Evolutionary conservation across 2,888 invertebrate genomes (phyloP), one percentile per base, ranked within the genome.

Genomic region (Salpingus planirostris): DNA sequence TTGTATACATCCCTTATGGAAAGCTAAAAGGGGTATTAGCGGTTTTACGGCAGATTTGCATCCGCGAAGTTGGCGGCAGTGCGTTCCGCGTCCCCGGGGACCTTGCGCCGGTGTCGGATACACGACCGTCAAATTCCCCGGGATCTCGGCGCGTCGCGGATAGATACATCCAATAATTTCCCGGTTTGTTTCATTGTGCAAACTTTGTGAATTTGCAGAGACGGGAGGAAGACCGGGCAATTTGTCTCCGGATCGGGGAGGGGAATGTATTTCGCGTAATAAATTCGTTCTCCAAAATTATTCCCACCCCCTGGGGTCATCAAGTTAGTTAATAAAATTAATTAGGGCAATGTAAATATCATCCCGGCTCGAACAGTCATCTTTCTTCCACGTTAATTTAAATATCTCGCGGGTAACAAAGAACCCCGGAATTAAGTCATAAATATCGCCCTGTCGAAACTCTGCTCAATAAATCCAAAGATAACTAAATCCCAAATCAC

Each of bases 391-490:
- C 43, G 48, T 53, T 55, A 52, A 55, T 56, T 55, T 57, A 50
- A 57, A 57, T 55, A 52, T 53, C 50, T 46, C 33, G 31, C n/a
- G 37, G 40, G 51, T 52, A 55, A 57, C 57, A 56, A 59, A 59
- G 55, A 54, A 59, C 52, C 51, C 47, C n/a, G n/a, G 55, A 59
- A 59, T 59, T 58, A 55, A 55, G 52, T 57, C 47, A 62, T 62
- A 62, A 60, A 62, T 61, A 62, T 57, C 57, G 56, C 46, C 38
- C 52, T 57, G 59, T 61, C 59, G 59, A 62, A 62, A 57, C 52
- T 56, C 51, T 23, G 49, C 49, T 49, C 56, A 51, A 60, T 61
- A 62, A 60, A 62, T 62, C 49, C 46, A 43, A 31, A 49, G 50
- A 49, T 55, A 54, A 54, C 52, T 48, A 47, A 52, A 55, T 55